Percentiles rank a stretch among this genome's conserved stretches.
Evolutionary conservation across 2,888 invertebrate species (phyloP).

Genomic region (Bellardia pandia): DNA sequence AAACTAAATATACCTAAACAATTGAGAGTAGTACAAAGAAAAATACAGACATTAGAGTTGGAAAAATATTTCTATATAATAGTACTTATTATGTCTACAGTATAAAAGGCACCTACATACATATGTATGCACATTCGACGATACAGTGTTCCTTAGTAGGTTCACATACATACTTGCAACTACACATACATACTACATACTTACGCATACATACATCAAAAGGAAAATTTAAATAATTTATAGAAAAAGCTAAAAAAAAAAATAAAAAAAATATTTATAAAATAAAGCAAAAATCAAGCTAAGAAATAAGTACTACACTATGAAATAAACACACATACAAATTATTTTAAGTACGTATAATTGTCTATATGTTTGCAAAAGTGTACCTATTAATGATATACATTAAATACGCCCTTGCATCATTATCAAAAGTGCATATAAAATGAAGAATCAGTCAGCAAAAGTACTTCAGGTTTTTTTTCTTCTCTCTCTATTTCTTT

Average conservation of each 20-base stretch:
- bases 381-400: conserved; percentile 19
- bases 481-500: not conserved
- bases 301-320: conserved; percentile 11
- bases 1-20: conserved; percentile 20
- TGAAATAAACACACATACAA: not conserved
- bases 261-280: conserved; percentile 19
- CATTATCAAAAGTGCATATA: conserved; percentile 65
- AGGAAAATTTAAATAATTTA: conserved; percentile 62
- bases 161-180: conserved; percentile 9
- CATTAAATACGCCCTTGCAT: conserved; percentile 67
- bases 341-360: not conserved
- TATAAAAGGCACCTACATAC: conserved; percentile 57
- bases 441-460: conserved; percentile 40
- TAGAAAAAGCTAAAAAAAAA: conserved; percentile 21
- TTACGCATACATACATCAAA: conserved; percentile 46
- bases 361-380: conserved; percentile 3
- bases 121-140: not conserved
- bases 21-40: conserved; percentile 26
- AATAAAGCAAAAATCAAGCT: conserved; percentile 36
- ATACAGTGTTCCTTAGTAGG: conserved; percentile 25
- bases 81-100: conserved; percentile 70
- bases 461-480: conserved; percentile 13
- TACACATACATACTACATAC: not conserved
- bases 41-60: conserved; percentile 24
- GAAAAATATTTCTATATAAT: conserved; percentile 56